phyloP scores from a whole-genome alignment of 2,797 vertebrate species.

The Sphenodon punctatus region DNA sequence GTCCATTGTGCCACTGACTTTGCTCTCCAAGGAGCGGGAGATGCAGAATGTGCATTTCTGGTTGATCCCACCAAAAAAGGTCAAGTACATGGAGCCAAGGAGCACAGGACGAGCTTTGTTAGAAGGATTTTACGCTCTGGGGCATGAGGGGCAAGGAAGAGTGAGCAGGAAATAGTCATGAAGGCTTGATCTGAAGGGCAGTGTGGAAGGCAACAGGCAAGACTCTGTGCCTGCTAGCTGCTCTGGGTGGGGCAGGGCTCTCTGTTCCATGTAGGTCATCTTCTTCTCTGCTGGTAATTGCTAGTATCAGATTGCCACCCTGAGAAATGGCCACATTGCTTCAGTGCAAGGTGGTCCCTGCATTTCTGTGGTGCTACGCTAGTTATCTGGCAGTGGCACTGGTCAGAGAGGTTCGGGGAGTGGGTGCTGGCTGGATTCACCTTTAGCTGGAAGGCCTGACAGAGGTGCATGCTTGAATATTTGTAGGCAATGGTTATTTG shows the following conservation, averaged over 20 bases:
- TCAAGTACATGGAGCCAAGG: slow-evolving; percentile 47
- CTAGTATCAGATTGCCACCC: too few species aligned
- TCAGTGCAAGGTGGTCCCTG: not conserved
- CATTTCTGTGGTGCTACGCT: not conserved
- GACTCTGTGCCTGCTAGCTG: not conserved
- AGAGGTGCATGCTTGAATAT: not conserved
- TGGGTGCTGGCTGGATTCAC: not conserved
- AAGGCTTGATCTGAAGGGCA: not conserved
- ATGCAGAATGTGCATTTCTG: not conserved
- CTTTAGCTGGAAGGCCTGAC: not conserved
- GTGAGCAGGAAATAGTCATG: not conserved
- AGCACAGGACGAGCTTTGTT: slow-evolving; percentile 57
- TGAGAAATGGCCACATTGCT: not conserved
- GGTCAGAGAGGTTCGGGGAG: not conserved
- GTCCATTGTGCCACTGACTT: not conserved
- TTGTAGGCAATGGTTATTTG: not conserved
- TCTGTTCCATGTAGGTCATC: not conserved
- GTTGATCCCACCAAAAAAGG: not conserved
- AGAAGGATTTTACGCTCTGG: not conserved
- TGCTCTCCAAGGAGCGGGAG: not conserved
- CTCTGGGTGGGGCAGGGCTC: fast-evolving
- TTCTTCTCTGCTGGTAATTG: not conserved
- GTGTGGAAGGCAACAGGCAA: not conserved
- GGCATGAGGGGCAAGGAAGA: not conserved
- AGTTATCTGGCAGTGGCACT: not conserved